phyloP scores from a whole-genome alignment of 2,113 vertebrate species.

The Isurus oxyrinchus region DNA sequence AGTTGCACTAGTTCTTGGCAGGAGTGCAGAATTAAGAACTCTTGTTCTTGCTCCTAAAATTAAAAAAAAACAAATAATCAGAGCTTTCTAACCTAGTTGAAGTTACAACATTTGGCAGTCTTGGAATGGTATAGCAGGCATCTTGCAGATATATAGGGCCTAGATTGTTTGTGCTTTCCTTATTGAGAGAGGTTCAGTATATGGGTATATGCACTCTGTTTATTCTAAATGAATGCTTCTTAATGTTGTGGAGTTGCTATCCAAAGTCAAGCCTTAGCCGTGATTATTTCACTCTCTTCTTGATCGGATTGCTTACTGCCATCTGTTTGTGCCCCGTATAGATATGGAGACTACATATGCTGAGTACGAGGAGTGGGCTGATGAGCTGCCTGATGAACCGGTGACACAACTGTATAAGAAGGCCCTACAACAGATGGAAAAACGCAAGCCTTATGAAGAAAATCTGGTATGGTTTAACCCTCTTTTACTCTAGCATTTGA shows the following conservation, averaged over 20 bases:
- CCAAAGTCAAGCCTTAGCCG: not conserved
- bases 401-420: conserved; percentile 71
- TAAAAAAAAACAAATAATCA: not conserved
- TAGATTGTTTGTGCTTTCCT: not conserved
- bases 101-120: not conserved
- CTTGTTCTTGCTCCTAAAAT: not conserved
- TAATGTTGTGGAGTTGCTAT: not conserved
- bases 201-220: not conserved
- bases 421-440: conserved; percentile 75
- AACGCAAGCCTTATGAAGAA: conserved; percentile 74
- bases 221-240: not conserved
- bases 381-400: conserved; percentile 64
- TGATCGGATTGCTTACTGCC: not conserved
- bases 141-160: not conserved
- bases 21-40: not conserved
- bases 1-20: not conserved
- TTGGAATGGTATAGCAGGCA: not conserved
- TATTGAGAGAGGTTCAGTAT: not conserved
- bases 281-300: not conserved
- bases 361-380: conserved; percentile 90
- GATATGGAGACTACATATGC: conserved; percentile 86
- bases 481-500: not conserved
- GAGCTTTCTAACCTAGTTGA: not conserved
- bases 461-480: conserved; percentile 64
- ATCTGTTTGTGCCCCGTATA: conserved; percentile 44